Evolutionary conservation across 2,113 vertebrate genomes (phyloP).

Genomic region (Gymnobelideus leadbeateri): DNA sequence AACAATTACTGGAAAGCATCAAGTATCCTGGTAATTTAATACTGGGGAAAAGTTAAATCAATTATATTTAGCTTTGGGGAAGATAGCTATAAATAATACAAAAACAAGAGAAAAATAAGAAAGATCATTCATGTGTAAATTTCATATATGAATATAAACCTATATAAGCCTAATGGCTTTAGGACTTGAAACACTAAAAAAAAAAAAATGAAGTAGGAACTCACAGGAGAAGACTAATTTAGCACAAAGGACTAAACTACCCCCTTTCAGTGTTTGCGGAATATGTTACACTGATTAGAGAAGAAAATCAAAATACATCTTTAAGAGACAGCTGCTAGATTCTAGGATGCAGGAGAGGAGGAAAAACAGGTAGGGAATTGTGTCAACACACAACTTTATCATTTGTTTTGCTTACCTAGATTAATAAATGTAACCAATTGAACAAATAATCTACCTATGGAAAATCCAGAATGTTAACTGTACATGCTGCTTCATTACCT

Average conservation of each 20-base stretch:
- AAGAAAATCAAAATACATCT: constrained; percentile 13
- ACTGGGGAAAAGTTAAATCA: background rate
- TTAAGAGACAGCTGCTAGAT: background rate
- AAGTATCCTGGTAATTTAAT: background rate
- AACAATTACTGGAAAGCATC: background rate
- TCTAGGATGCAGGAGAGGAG: background rate
- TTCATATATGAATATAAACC: background rate
- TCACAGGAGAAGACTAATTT: background rate
- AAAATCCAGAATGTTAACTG: too few relatives aligned
- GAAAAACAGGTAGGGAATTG: background rate
- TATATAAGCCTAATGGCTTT: background rate
- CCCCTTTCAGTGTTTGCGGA: background rate
- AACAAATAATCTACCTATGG: background rate
- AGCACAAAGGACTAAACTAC: background rate
- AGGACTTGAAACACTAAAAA: background rate
- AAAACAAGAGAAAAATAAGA: background rate
- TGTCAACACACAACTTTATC: background rate
- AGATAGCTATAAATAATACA: background rate
- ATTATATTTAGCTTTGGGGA: background rate
- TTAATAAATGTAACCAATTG: background rate
- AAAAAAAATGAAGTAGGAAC: background rate
- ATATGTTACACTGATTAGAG: constrained; percentile 8
- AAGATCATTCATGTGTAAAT: background rate
- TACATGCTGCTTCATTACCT: background rate
- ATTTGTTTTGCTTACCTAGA: background rate